phyloP scores from a whole-genome alignment of 1,140 invertebrate genomes.

The Pteromalus puparum region DNA sequence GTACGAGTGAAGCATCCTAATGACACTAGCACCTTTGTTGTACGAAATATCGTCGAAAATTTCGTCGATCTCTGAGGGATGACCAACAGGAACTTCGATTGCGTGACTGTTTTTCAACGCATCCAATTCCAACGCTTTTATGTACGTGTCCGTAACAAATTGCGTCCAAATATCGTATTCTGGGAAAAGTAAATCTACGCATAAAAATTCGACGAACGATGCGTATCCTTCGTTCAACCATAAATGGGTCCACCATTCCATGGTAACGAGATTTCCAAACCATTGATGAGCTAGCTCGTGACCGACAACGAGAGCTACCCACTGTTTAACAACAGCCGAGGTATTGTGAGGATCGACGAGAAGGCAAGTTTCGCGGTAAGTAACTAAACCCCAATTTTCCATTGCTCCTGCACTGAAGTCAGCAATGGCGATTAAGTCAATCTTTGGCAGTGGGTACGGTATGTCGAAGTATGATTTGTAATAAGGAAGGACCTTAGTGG shows the following conservation, averaged over 20 bases:
- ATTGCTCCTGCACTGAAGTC: constrained; percentile 95
- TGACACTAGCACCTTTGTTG: constrained; percentile 94
- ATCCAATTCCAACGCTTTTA: constrained; percentile 90
- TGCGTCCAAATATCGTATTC: constrained; percentile 96
- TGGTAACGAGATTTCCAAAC: constrained; percentile 94
- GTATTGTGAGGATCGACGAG: constrained; percentile 91
- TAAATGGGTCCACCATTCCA: constrained; percentile 91
- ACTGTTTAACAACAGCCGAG: constrained; percentile 88
- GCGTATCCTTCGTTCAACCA: constrained; percentile 97
- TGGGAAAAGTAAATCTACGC: constrained; percentile 90
- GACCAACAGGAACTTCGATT: constrained; percentile 91
- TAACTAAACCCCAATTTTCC: constrained; percentile 97
- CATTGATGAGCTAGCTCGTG: constrained; percentile 94
- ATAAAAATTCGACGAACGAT: constrained; percentile 91
- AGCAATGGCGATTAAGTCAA: constrained; percentile 95
- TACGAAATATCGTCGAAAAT: constrained; percentile 98
- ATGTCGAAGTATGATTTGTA: constrained; percentile 97
- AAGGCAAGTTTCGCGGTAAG: constrained; percentile 88
- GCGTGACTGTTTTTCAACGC: constrained; percentile 93
- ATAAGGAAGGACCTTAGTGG: constrained; percentile 90
- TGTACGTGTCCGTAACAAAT: constrained; percentile 91
- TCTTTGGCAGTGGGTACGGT: constrained; percentile 96
- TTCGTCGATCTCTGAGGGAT: constrained; percentile 94
- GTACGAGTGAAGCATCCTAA: constrained; percentile 97
- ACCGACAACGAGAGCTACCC: constrained; percentile 90